Evolutionary conservation across 2,888 invertebrate species (phyloP), one percentile per base, ranked within the genome.

Genomic region (Heliconius erato): DNA sequence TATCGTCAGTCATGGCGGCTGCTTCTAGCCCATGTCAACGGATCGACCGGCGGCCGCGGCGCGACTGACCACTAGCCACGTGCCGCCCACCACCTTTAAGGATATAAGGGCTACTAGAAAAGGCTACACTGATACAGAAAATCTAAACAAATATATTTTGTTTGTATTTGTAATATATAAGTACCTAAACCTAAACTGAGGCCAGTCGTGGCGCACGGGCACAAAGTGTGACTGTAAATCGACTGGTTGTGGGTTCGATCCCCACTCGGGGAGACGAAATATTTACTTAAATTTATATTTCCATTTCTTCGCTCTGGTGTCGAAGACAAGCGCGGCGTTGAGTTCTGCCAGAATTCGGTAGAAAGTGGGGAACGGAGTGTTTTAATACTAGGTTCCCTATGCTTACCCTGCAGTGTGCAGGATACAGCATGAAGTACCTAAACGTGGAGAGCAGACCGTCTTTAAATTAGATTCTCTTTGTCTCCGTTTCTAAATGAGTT

Each of bases 61-160:
- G 90, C 92, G 90, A 94, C 95, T 95, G 95, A 95, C 95, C 95
- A 90, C 89, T 91, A 90, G 88, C 90, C 92, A 91, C 89, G 90
- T 89, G 90, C 89, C 90, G 87, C 89, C 91, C 92, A 90, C 90
- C 84, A 78, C 82, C 84, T 81, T 78, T 89, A 86, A 85, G 83
- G 89, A 89, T 81, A 82, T 88, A 87, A 78, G 81, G 77, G 54
- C 71, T 74, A 84, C 90, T 91, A 84, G 92, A 90, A 89, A 85
- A 78, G 87, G 67, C 86, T 77, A 35, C n/a, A 5, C 6, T 28
- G 16, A 28, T 1, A 67, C 63, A 32, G 5, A 28, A 67, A 26
- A 12, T 67, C 14, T 65, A 65, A 63, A 65, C 28, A 28, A 67
- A 32, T 67, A 67, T 67, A 32, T 67, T 28, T 28, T 67, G 5